A percentile compares a stretch with the other conserved stretches of the same genome.
Evolutionary conservation across 2,888 invertebrate species (phyloP).

Genomic region (Dicranocentrus wangi): DNA sequence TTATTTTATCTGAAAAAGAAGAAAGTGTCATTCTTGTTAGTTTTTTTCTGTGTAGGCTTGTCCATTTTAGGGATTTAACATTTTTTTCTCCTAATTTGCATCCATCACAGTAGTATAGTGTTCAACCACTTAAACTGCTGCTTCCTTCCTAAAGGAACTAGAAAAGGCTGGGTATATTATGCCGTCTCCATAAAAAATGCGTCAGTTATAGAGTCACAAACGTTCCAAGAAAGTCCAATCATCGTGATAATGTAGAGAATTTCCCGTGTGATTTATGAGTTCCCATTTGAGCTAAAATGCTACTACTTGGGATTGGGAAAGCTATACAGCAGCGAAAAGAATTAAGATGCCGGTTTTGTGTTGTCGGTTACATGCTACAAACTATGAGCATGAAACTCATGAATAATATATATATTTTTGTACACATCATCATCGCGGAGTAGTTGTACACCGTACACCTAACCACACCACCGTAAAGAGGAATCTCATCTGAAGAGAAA

Average conservation of each 20-base stretch:
- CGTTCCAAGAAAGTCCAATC: not conserved
- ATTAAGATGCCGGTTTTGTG: not conserved
- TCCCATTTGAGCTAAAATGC: constrained; percentile 19
- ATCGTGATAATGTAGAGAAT: constrained; percentile 38
- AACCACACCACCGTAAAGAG: too few relatives aligned
- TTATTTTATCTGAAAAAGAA: constrained; percentile 6
- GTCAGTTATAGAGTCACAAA: not conserved
- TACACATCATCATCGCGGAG: not conserved
- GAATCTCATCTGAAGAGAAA: not conserved
- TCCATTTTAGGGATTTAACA: not conserved
- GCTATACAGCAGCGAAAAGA: not conserved
- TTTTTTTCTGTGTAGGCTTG: not conserved
- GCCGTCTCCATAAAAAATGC: not conserved
- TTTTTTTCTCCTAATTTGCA: constrained; percentile 1
- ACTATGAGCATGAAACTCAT: too few relatives aligned
- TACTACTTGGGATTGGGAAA: constrained; percentile 35
- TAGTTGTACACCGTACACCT: too few relatives aligned
- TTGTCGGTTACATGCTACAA: too few relatives aligned
- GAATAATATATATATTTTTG: not conserved
- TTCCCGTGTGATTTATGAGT: constrained; percentile 34
- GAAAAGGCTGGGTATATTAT: not conserved
- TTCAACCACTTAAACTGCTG: not conserved
- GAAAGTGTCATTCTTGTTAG: constrained; percentile 53
- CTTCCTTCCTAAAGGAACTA: not conserved
- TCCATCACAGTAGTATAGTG: not conserved